Base-by-base conservation (phyloP, 2,888 invertebrate species). In the Catocala sponsa region DNA sequence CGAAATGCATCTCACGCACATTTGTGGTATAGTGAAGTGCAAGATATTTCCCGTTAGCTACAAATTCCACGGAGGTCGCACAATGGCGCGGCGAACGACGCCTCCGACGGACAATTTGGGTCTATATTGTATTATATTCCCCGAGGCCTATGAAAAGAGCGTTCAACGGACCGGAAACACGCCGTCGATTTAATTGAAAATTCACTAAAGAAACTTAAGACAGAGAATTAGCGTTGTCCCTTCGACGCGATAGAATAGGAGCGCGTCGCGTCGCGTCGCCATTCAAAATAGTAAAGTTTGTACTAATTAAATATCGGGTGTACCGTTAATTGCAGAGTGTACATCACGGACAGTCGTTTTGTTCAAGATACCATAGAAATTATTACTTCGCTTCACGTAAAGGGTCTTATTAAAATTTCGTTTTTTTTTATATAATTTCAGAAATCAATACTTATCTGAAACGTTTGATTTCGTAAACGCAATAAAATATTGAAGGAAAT, bases 1-100 rank as follows among this genome's bases (percentile, higher is more conserved):
- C 85, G 80, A 89, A 89, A 85, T 87, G 86, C 87, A 85, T 78
- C 84, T 84, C 84, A 89, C 85, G 86, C 85, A 87, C 78, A 81
- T 85, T 84, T 78, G 76, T 79, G 78, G 63, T 54, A 70, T 72
- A 83, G 79, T 80, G 74, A 80, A 87, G 80, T 89, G 86, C 84
- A 86, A 88, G 84, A 80, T 76, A 87, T 86, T 84, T 89, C 87
- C 90, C 90, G 90, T 91, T 90, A 90, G 79, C 82, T 76, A 87
- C 82, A 85, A 88, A 90, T 91, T 89, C 90, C 87, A 81, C 76
- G 75, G 82, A 84, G 75, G 78, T 78, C 78, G 82, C 84, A 91
- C 88, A 90, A 91, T 89, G 72, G 83, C 80, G 71, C 82, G 82
- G 59, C 80, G 79, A 79, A 80, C 81, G 76, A 81, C 42, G 50